These are phyloP conservation scores for Verasper variegatus DNA, from an alignment of 2,113 vertebrate species.

Conservation along the genomic window DNA sequence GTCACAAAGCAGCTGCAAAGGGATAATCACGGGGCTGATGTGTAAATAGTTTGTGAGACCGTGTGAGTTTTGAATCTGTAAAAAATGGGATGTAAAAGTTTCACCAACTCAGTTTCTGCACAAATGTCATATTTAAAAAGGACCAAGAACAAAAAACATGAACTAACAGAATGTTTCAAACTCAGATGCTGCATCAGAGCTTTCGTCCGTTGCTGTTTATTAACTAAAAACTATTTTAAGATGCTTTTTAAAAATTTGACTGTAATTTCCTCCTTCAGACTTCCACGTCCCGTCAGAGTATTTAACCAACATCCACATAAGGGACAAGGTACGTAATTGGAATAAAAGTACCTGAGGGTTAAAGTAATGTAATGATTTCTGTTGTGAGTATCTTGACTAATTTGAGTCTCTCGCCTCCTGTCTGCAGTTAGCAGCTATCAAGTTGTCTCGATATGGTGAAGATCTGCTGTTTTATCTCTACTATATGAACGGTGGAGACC, in stretches of 20 bases:
- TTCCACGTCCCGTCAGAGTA: conserved; percentile 99
- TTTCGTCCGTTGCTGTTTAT: background rate
- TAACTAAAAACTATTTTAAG: too few species aligned
- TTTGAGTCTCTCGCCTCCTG: background rate
- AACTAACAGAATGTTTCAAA: too few species aligned
- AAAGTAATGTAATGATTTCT: background rate
- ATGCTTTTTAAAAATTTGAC: too few species aligned
- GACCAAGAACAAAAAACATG: too few species aligned
- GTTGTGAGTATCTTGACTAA: background rate
- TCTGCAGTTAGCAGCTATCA: conserved; percentile 95
- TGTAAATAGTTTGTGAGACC: background rate
- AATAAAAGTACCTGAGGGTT: background rate
- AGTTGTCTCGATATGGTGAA: conserved; percentile 98
- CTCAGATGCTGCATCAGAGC: too few species aligned
- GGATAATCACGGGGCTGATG: background rate
- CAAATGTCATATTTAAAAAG: too few species aligned
- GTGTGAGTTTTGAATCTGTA: too few species aligned
- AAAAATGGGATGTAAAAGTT: too few species aligned
- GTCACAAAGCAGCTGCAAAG: background rate
- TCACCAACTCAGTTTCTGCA: too few species aligned
- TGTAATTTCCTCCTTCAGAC: conserved; percentile 84
- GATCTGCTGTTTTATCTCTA: conserved; percentile 99
- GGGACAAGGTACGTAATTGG: conserved; percentile 91
- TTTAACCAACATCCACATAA: conserved; percentile 99
- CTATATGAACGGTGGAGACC: conserved; percentile 99